Base-by-base conservation (phyloP, 2,113 vertebrate species). In the Pomatorhinus ruficollis region DNA sequence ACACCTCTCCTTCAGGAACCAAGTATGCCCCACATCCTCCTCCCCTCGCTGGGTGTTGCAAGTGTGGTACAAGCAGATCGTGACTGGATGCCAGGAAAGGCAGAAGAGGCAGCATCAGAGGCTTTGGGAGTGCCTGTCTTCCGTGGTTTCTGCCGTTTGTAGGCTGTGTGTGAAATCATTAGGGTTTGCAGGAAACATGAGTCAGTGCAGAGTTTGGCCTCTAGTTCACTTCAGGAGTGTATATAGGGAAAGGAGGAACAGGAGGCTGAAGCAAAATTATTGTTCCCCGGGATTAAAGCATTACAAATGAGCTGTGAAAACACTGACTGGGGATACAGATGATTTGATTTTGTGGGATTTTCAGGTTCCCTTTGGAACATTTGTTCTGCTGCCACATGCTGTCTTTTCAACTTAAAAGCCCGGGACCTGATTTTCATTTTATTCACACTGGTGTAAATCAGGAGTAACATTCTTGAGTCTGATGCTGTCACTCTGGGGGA, bases 1-100 rank as follows among this genome's bases (percentile, higher is more conserved):
- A 84, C 99, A 99, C 80, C 97, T 98, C 94, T 99, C 99, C 92
- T 99, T 99, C 97, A 98, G 99, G 98, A 99, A 99, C 94, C 97
- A 99, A 98, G 99, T 99, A 98, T 50, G 98, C 92, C 59, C 65
- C 85, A 78, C 79, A 39, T 17, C 49, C 93, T 87, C 61, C 79
- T 66, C 44, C 86, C 64, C 83, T 91, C 8, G 0, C 76, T 64
- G 70, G 18, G 14, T 35, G 9, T 56, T 96, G 18, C 30, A 79
- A 74, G 63, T 17, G 56, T 85, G 60, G 11, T 23, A 52, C 37
- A 49, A 45, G 31, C 87, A 91, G 57, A 47, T 64, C 45, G 15
- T 37, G 59, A n/a, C 39, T 4, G 28, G 25, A 45, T 84, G 60
- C 49, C 33, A 47, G 65, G 60, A 60, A 70, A 89, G 61, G 37